Percentiles rank a stretch among this genome's conserved stretches.
Evolutionary conservation across 2,113 vertebrate genomes (phyloP).

Genomic region (Myotis brandtii): DNA sequence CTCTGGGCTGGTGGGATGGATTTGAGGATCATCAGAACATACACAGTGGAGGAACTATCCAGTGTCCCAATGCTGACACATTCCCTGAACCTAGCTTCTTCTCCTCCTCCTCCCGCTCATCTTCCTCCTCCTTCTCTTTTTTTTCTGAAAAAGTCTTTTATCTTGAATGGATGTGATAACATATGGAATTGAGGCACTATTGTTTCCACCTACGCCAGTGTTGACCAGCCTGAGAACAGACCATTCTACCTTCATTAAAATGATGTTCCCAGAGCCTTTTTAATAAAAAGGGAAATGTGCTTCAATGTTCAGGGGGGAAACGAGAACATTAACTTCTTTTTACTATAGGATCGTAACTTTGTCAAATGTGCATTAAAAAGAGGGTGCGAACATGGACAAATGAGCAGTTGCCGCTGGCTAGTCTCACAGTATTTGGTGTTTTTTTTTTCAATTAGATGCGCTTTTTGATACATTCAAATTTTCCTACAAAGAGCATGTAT

Average conservation of each 20-base stretch:
- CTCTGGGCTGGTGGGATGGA: too few relatives aligned
- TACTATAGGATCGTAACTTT: neutral
- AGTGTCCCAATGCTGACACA: too few relatives aligned
- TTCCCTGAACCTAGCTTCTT: too few relatives aligned
- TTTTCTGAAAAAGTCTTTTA: neutral
- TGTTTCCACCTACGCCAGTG: neutral
- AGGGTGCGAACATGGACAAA: neutral
- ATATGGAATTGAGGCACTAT: neutral
- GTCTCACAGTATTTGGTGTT: neutral
- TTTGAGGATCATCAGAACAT: neutral
- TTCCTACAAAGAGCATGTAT: slow-evolving; percentile 19
- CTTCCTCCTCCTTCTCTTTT: too few relatives aligned
- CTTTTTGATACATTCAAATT: slow-evolving; percentile 30
- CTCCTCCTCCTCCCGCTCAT: neutral
- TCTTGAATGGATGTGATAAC: neutral
- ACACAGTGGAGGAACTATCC: fast-evolving
- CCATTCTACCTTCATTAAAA: neutral
- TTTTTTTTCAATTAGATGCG: neutral
- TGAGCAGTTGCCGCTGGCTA: neutral
- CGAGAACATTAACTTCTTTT: slow-evolving; percentile 1
- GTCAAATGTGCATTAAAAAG: neutral
- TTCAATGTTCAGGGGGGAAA: neutral
- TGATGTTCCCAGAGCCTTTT: neutral
- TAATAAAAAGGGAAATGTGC: neutral
- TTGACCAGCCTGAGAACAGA: neutral